Conservation (phyloP, 1,140 invertebrate species). For the Bombyx mori region DNA sequence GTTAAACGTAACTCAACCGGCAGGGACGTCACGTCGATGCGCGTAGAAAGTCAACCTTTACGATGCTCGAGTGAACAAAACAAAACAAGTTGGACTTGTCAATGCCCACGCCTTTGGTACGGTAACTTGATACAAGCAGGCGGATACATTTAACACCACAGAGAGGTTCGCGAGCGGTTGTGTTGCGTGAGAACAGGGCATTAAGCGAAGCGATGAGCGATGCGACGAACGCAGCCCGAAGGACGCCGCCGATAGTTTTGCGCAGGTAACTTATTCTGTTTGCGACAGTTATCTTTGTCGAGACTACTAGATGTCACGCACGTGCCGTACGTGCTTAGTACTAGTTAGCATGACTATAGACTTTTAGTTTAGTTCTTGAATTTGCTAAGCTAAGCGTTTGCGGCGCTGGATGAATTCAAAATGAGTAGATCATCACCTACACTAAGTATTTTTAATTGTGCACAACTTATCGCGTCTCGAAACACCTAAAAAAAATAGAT, state of each 20-base stretch:
- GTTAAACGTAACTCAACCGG: conserved; percentile 54
- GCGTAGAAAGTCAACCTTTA: conserved; percentile 65
- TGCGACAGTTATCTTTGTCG: conserved; percentile 38
- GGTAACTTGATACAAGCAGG: conserved; percentile 60
- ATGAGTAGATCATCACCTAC: no score
- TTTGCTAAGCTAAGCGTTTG: no score
- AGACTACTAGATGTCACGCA: conserved; percentile 52
- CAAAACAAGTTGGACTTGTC: conserved; percentile 65
- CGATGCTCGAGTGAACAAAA: conserved; percentile 60
- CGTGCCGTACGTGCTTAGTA: conserved; percentile 17
- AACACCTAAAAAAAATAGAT: no score
- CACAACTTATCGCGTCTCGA: no score
- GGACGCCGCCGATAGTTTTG: conserved; percentile 33
- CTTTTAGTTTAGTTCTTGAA: conserved; percentile 2
- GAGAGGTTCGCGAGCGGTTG: conserved; percentile 53
- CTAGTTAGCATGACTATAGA: conserved; percentile 14
- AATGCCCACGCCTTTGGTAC: conserved; percentile 67
- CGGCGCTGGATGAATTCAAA: no score
- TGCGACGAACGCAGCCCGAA: conserved; percentile 30
- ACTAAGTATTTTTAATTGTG: no score
- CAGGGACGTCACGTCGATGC: conserved; percentile 53
- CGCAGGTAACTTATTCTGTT: conserved; percentile 35
- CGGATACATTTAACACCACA: conserved; percentile 65
- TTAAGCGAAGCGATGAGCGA: conserved; percentile 57
- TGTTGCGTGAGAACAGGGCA: conserved; percentile 44